These are phyloP conservation scores for Periplaneta americana DNA, from an alignment of 1,140 invertebrate genomes.

Conservation along the genomic window DNA sequence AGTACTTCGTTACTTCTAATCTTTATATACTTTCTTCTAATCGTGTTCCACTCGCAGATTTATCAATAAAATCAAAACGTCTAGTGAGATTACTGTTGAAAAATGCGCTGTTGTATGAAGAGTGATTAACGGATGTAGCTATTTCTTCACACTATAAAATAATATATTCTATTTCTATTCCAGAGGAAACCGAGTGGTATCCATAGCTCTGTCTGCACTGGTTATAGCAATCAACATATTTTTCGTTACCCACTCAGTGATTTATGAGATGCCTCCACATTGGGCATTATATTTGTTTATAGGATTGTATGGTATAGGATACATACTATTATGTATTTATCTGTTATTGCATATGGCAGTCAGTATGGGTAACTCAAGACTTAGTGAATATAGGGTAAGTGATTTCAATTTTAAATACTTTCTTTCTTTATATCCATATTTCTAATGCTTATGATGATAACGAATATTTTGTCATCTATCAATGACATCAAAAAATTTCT, in stretches of 20 bases:
- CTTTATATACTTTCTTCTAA: too few relatives aligned
- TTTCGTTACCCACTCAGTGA: constrained; percentile 63
- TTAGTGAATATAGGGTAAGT: constrained; percentile 37
- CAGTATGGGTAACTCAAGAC: constrained; percentile 51
- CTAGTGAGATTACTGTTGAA: too few relatives aligned
- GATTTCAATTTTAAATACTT: too few relatives aligned
- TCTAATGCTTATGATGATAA: too few relatives aligned
- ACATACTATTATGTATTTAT: constrained; percentile 66
- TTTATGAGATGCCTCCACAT: constrained; percentile 42
- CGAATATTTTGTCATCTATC: too few relatives aligned
- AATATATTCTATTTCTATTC: constrained; percentile 26
- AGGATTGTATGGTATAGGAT: constrained; percentile 52
- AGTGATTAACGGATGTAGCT: too few relatives aligned
- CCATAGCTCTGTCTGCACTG: constrained; percentile 57
- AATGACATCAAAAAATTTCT: too few relatives aligned
- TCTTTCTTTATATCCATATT: too few relatives aligned
- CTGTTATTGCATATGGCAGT: constrained; percentile 63
- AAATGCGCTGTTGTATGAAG: too few relatives aligned
- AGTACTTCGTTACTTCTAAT: too few relatives aligned
- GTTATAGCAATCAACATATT: constrained; percentile 80
- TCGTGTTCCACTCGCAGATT: too few relatives aligned
- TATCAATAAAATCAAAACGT: too few relatives aligned
- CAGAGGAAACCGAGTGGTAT: constrained; percentile 62
- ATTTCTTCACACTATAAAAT: background rate
- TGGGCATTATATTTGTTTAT: constrained; percentile 48